phyloP scores from a whole-genome alignment of 2,113 vertebrate species.

The Apteryx owenii region DNA sequence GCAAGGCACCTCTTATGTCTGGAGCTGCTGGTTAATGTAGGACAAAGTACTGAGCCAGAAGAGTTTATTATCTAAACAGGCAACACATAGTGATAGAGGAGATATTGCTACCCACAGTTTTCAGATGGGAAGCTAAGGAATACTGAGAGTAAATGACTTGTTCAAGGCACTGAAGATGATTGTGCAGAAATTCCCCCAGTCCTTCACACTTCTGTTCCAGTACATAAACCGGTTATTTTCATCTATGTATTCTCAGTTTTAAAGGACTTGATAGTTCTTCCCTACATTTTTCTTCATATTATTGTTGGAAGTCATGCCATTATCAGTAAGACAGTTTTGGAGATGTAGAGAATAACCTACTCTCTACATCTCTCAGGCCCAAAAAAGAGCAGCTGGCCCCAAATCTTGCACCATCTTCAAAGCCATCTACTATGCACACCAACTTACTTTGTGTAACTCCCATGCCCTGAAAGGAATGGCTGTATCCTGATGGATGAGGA shows the following conservation, averaged over 20 bases:
- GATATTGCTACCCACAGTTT: background rate
- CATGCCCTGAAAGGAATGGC: accelerated
- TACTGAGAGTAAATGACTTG: background rate
- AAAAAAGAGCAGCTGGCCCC: background rate
- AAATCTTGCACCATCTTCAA: background rate
- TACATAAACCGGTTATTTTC: background rate
- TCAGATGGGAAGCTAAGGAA: background rate
- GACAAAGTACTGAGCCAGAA: background rate
- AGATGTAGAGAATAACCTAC: background rate
- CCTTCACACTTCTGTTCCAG: background rate
- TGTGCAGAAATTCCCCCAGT: background rate
- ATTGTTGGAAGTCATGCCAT: background rate
- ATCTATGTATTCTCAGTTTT: background rate
- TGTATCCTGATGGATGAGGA: background rate
- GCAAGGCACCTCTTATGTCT: background rate
- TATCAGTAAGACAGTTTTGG: background rate
- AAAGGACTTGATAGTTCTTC: background rate
- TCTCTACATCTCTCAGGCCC: background rate
- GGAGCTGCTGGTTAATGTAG: background rate
- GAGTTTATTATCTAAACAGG: background rate
- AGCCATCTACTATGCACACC: background rate
- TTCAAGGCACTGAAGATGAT: background rate
- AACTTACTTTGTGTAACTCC: background rate
- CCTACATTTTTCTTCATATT: background rate
- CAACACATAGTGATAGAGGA: background rate